A percentile compares a stretch with the other conserved stretches of the same genome.
phyloP scores from a whole-genome alignment of 2,113 vertebrate species.

The Cepphus grylle region DNA sequence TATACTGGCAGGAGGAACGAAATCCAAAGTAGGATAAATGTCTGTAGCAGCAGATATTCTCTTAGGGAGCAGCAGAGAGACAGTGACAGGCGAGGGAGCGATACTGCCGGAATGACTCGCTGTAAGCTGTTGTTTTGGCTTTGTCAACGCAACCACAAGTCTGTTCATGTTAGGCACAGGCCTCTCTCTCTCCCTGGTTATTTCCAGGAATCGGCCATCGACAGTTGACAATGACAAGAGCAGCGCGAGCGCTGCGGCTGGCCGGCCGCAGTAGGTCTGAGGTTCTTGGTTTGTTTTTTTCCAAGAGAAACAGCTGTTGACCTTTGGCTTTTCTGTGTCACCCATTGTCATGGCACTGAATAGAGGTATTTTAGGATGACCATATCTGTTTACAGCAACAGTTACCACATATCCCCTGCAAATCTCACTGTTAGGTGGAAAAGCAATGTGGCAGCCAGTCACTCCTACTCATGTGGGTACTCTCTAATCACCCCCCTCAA shows the following conservation, averaged over 20 bases:
- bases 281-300: neutral
- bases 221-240: neutral
- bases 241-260: neutral
- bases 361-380: neutral
- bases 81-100: neutral
- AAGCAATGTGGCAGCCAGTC: neutral
- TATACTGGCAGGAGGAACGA: neutral
- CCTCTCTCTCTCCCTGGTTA: neutral
- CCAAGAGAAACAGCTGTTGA: neutral
- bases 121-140: constrained; percentile 16
- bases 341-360: neutral
- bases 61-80: neutral
- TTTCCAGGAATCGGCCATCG: constrained; percentile 48
- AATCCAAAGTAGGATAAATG: neutral
- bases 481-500: neutral
- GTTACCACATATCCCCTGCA: neutral
- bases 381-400: neutral
- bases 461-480: neutral
- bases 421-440: neutral
- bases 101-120: neutral
- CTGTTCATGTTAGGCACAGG: neutral
- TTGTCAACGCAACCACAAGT: neutral
- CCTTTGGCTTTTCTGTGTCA: neutral
- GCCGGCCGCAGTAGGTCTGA: neutral
- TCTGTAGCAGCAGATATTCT: neutral